These are phyloP conservation scores for Ianthella basta DNA, from an alignment of 37 sponge, comb jelly and placozoan species.

Conservation along the genomic window DNA sequence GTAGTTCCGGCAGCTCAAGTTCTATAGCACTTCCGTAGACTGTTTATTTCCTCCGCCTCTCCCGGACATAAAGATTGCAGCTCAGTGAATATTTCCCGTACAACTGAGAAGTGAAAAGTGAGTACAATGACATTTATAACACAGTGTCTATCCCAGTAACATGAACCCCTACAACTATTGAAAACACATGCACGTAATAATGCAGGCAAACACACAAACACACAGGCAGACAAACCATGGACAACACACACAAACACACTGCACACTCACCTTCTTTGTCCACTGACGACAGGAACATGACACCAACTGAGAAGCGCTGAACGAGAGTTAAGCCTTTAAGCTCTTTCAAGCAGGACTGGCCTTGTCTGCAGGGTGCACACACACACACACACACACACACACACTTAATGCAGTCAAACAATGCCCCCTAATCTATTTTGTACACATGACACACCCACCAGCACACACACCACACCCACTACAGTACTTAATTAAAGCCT, in stretches of 20 bases:
- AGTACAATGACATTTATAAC: not conserved
- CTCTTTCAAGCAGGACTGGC: constrained; percentile 63
- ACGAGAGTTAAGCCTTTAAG: constrained; percentile 77
- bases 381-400: constrained; percentile 15
- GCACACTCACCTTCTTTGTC: constrained; percentile 67
- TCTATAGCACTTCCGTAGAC: no score
- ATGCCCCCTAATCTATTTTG: not conserved
- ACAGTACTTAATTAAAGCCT: no score
- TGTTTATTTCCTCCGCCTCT: not conserved
- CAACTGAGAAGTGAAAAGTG: not conserved
- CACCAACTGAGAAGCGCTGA: constrained; percentile 85
- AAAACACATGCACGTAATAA: no score
- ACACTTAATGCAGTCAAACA: not conserved
- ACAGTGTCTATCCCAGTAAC: no score
- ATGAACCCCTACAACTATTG: no score
- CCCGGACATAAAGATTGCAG: not conserved
- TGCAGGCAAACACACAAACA: no score
- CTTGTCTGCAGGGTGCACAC: constrained; percentile 40
- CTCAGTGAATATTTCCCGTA: constrained; percentile 21
- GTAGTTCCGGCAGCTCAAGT: not conserved
- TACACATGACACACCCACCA: not conserved
- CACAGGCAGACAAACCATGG: not conserved
- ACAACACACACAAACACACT: no score
- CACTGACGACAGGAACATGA: constrained; percentile 85
- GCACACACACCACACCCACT: not conserved